These are phyloP conservation scores for Trissoscelio sp. DNA, from an alignment of 2,888 invertebrate species.

Conservation along the genomic window DNA sequence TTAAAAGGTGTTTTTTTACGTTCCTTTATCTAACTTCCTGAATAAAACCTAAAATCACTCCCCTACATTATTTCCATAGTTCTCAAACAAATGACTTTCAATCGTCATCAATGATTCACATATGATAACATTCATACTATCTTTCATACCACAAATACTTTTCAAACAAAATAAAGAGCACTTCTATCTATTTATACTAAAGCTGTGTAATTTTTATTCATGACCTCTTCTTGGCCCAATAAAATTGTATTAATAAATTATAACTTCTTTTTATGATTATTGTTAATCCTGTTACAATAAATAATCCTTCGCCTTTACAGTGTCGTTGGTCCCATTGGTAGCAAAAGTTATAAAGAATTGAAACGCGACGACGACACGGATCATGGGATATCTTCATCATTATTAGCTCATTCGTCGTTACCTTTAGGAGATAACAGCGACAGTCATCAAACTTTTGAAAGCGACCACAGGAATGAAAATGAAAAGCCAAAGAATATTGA, in stretches of 20 bases:
- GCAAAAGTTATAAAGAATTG: slow-evolving; percentile 60
- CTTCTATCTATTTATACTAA: neutral
- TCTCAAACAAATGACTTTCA: neutral
- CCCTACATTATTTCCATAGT: neutral
- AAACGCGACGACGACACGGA: slow-evolving; percentile 61
- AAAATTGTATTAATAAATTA: neutral
- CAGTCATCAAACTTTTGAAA: slow-evolving; percentile 54
- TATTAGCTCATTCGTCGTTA: slow-evolving; percentile 59
- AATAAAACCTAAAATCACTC: slow-evolving; percentile 23
- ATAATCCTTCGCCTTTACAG: slow-evolving; percentile 57
- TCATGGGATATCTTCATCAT: slow-evolving; percentile 61
- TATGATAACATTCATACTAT: slow-evolving; percentile 6
- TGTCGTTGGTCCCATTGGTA: slow-evolving; percentile 59
- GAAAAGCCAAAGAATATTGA: slow-evolving; percentile 66
- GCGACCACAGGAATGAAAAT: slow-evolving; percentile 44
- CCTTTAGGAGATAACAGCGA: slow-evolving; percentile 57
- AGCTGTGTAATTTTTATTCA: slow-evolving; percentile 9
- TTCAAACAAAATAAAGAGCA: neutral
- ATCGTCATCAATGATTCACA: neutral
- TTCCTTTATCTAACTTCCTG: slow-evolving; percentile 46
- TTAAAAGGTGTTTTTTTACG: slow-evolving; percentile 46
- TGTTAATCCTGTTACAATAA: slow-evolving; percentile 25
- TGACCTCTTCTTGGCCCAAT: neutral
- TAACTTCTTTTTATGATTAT: neutral
- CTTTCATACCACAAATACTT: neutral